Conservation (phyloP, 2,113 vertebrate species). For the Callospermophilus lateralis region DNA sequence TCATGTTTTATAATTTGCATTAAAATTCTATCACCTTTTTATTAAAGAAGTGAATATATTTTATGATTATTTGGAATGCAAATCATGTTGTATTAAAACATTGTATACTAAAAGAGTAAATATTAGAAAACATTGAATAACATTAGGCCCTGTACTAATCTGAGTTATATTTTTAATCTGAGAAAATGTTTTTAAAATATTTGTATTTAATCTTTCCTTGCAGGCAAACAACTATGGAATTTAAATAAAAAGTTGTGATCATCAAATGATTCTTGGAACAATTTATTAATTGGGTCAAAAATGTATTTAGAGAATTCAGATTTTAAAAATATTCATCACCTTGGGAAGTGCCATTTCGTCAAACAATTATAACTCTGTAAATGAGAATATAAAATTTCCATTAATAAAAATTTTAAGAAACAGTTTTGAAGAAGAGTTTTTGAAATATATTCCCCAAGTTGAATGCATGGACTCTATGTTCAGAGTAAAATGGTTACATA, state of each 20-base stretch:
- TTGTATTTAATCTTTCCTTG: conserved; percentile 51
- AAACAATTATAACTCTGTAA: neutral
- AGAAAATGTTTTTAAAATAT: neutral
- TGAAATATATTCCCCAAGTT: neutral
- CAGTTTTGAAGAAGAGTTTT: neutral
- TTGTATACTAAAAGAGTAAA: neutral
- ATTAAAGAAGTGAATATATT: neutral
- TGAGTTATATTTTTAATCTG: neutral
- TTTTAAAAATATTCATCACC: neutral
- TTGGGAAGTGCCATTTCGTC: neutral
- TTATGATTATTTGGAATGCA: neutral
- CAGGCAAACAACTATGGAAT: conserved; percentile 40
- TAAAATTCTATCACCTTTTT: neutral
- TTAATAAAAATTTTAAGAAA: conserved; percentile 37
- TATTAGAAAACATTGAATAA: conserved; percentile 22
- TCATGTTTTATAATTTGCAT: neutral
- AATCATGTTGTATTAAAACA: neutral
- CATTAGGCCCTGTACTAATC: neutral
- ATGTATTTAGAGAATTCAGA: conserved; percentile 12
- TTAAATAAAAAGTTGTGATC: conserved; percentile 29
- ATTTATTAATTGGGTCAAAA: conserved; percentile 18
- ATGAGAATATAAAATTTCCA: neutral
- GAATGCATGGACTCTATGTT: neutral
- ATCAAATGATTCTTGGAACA: neutral
- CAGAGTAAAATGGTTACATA: neutral